Conservation (phyloP, 35 echinoderm and acorn worm genomes). For the Nesometra sesokonis region DNA sequence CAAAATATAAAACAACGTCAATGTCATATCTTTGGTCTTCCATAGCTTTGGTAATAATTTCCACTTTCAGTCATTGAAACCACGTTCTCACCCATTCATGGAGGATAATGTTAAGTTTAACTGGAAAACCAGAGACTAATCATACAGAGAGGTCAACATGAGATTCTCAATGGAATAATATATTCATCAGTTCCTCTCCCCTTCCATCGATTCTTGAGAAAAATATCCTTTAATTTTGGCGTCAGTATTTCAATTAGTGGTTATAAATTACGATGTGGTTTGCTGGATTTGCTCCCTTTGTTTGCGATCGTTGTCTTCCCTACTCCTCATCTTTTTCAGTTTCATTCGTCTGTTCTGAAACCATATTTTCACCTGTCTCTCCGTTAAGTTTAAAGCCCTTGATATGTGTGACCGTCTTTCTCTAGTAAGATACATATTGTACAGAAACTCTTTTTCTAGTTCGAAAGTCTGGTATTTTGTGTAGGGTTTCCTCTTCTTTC, state of each 20-base stretch:
- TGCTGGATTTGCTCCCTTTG: conserved; percentile 22
- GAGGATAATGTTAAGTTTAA: not conserved
- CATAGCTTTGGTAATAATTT: too few relatives aligned
- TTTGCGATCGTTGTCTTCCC: conserved; percentile 74
- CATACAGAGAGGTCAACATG: not conserved
- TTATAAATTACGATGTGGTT: not conserved
- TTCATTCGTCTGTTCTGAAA: conserved; percentile 99
- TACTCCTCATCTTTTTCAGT: conserved; percentile 79
- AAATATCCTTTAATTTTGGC: not conserved
- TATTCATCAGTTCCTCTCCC: not conserved
- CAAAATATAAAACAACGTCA: too few relatives aligned
- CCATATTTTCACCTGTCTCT: conserved; percentile 98
- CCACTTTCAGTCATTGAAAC: too few relatives aligned
- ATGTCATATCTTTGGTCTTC: too few relatives aligned
- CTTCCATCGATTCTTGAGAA: not conserved
- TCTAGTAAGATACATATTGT: conserved; percentile 96
- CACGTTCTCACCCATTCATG: too few relatives aligned
- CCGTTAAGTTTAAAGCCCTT: conserved; percentile 61
- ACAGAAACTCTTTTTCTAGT: conserved; percentile 96
- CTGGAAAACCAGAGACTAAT: not conserved
- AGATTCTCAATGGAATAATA: not conserved
- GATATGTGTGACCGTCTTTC: conserved; percentile 81
- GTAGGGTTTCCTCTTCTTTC: conserved; percentile 92
- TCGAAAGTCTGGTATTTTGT: conserved; percentile 98
- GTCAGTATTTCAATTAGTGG: not conserved